Evolutionary conservation across 37 sponge, comb jelly and placozoan species (phyloP), one percentile per base, ranked within the genome.

Genomic region (Axinella damicornis): DNA sequence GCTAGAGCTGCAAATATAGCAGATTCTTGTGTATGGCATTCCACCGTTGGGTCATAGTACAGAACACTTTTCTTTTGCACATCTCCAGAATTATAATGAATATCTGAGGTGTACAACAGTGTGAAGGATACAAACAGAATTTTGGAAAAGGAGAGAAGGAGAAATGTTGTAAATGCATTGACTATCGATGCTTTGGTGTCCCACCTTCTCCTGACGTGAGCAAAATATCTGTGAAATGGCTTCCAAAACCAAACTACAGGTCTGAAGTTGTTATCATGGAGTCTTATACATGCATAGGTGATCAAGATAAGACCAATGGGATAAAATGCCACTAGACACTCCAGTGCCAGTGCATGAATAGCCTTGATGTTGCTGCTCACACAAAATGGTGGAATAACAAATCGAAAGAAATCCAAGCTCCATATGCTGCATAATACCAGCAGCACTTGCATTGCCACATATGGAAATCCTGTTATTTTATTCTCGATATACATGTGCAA

Each of bases 131-230:
- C 24, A 34, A 39, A 78, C 39, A 61, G 31, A 14, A 58, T 33
- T 78, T 57, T 58, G 2, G 61, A 61, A 24, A 61, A 58, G 5
- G 79, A 11, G n/a, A 78, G 79, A 19, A 78, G 38, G 13, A 58
- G 59, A 34, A 78, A 78, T 11, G 79, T 78, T 27, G 79, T 41
- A 64, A 78, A 78, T 37, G 79, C 67, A 78, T 78, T 39, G 9
- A 78, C 63, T 19, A 78, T 36, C 2, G 79, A 78, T 14, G 59
- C 34, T 2, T 27, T 61, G 34, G 62, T 18, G 21, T 64, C 22
- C 74, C 74, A 73, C 25, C 52, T 73, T 12, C 74, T 67, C 22
- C 61, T 18, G 28, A 78, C 33, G 15, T 28, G 22, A 21, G 33
- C 66, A 27, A 63, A 63, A 21, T 34, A 13, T 1, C 17, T n/a